Evolutionary conservation across 2,797 vertebrate genomes (phyloP), one percentile per base, ranked within the genome.

Genomic region (Percopsis omiscomaycus): DNA sequence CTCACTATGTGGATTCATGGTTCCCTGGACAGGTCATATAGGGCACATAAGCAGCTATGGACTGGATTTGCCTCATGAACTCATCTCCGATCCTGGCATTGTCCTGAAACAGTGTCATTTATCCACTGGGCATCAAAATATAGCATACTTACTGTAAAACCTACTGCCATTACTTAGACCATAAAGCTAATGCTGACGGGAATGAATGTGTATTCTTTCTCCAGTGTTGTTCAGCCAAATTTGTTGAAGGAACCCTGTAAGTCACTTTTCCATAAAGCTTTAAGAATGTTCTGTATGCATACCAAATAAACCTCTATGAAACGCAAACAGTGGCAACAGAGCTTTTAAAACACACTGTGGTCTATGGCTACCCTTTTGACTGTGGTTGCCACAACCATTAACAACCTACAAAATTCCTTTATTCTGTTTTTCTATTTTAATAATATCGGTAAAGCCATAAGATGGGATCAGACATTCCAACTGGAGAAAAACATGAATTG

Each of bases 11-110:
- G 13, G 89, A 64, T 52, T 97, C 94, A 0, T 97, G 95, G 81
- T 97, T 96, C 57, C 95, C 95, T 0, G 95, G 95, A 66, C 95
- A 95, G 2, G 95, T 96, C 95, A 97, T 96, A 71, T 97, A 97
- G 0, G 95, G 95, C 49, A 95, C 87, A 13, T 92, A 94, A 64
- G 95, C 94, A 0, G 95, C 95, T 32, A 97, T 93, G 0, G 95
- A 91, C 75, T 96, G 91, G 1, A 96, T 93, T 87, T 94, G 93
- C 60, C 88, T 87, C 95, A 96, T 96, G 81, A 96, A 96, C 80
- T 92, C 92, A 27, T 97, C 95, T 30, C 95, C 95, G 0, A 96
- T 92, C 2, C 82, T 88, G 55, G 89, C 94, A 0, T 96, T 93
- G 74, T 94, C 91, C 94, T 97, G 76, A 1, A 80, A 80, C 12